These are phyloP conservation scores for Acanthornis magna DNA, from an alignment of 2,797 vertebrate species.

Conservation along the genomic window DNA sequence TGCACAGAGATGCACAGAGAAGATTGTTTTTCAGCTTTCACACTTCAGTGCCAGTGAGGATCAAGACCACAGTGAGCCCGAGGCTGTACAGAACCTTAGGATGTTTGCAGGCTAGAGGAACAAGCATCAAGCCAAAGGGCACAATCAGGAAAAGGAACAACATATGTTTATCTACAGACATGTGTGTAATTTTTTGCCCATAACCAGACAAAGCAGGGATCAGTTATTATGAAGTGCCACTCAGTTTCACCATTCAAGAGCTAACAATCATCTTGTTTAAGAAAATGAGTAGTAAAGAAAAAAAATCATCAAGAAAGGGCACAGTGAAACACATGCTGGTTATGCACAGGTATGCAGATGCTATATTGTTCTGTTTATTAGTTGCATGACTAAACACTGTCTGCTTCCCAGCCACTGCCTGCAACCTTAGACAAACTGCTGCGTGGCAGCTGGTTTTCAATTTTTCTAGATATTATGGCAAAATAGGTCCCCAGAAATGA, in stretches of 20 bases:
- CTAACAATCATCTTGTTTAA: background rate
- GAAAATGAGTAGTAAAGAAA: background rate
- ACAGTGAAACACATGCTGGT: fast-evolving
- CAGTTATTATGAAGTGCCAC: background rate
- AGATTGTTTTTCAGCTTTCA: background rate
- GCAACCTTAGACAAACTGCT: background rate
- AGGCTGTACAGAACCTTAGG: background rate
- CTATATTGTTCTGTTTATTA: background rate
- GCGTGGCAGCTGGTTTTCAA: background rate
- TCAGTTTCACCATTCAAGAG: background rate
- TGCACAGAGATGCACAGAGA: background rate
- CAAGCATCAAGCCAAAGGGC: background rate
- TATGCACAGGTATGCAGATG: background rate
- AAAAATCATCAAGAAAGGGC: background rate
- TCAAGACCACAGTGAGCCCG: background rate
- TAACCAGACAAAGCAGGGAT: background rate
- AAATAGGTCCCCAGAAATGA: background rate
- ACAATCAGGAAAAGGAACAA: background rate
- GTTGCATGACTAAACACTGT: background rate
- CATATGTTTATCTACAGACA: background rate
- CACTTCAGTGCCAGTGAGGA: background rate
- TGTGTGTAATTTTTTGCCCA: background rate
- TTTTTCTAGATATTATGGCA: background rate
- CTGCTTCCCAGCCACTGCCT: background rate
- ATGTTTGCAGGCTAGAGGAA: background rate